Base-by-base conservation (phyloP, 2,888 invertebrate species). In the Prostheceraeus crozeri region DNA sequence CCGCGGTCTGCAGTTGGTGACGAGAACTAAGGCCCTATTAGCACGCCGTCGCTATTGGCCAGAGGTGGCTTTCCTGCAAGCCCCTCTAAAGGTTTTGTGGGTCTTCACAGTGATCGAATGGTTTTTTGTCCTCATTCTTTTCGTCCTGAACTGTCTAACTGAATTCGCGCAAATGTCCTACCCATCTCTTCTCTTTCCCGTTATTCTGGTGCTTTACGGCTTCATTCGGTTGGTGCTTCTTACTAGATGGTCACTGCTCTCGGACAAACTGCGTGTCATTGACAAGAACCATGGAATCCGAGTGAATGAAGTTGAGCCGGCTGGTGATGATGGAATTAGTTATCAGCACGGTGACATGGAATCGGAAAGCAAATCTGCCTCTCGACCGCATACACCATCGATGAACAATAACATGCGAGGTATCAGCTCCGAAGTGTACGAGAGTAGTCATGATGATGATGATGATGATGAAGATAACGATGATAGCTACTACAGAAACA, bases 31-130 rank as follows among this genome's bases (percentile, higher is more conserved):
- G 25, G 35, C 31, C 46, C 59, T 61, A 10, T 35, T 61, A 1
- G 28, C 58, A 35, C 21, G 59, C 14, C 19, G 59, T 11, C 58
- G 59, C 25, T 40, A 59, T 35, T 59, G 59, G 59, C 58, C 16
- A 3, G 59, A 59, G 14, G 19, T 16, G 33, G 59, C 58, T 16
- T 59, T 28, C 36, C 27, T 59, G 8, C 25, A 25, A 11, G 36
- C 30, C 16, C 35, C 59, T 14, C 59, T 11, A n/a, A 33, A 33
- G 33, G 33, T 33, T 33, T n/a, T 33, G 33, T n/a, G n/a, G 33
- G 10, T 33, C 10, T 33, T 11, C 10, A n/a, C n/a, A 33, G 33
- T 33, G n/a, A 10, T 33, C 10, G 33, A 33, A 33, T 33, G n/a
- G n/a, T 33, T n/a, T 33, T 10, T 57, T 25, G 31, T 57, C 16